Conservation (phyloP, 2,113 vertebrate genomes). For the Aegithalos caudatus region DNA sequence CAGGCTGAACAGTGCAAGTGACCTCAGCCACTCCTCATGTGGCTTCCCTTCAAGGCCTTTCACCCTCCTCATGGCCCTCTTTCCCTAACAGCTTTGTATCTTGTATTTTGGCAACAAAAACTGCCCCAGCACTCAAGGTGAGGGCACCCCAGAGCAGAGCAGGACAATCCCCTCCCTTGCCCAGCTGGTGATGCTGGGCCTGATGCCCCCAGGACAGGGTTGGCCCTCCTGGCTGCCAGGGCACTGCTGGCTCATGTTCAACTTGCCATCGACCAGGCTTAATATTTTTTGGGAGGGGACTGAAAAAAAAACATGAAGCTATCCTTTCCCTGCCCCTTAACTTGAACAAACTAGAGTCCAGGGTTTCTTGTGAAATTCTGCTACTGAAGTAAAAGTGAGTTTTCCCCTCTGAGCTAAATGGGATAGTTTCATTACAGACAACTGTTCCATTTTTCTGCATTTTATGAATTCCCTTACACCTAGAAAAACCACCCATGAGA, state of each 20-base stretch:
- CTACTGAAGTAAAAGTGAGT: not conserved
- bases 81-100: not conserved
- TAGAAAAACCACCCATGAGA: not conserved
- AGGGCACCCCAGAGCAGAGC: rapidly evolving
- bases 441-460: not conserved
- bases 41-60: not conserved
- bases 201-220: rapidly evolving
- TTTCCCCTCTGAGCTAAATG: not conserved
- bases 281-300: not conserved
- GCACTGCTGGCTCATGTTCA: not conserved
- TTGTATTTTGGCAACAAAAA: not conserved
- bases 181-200: rapidly evolving
- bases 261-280: not conserved
- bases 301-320: not conserved
- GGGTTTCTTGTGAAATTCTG: not conserved
- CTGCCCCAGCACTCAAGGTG: rapidly evolving
- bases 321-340: not conserved
- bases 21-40: rapidly evolving
- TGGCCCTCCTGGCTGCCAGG: not conserved
- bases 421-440: not conserved
- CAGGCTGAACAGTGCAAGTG: not conserved
- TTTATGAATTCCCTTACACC: not conserved
- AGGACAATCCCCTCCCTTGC: not conserved
- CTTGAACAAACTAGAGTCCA: not conserved
- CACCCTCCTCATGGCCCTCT: no score